Evolutionary conservation across 1,140 invertebrate species (phyloP).

Genomic region (Andricus grossulariae): DNA sequence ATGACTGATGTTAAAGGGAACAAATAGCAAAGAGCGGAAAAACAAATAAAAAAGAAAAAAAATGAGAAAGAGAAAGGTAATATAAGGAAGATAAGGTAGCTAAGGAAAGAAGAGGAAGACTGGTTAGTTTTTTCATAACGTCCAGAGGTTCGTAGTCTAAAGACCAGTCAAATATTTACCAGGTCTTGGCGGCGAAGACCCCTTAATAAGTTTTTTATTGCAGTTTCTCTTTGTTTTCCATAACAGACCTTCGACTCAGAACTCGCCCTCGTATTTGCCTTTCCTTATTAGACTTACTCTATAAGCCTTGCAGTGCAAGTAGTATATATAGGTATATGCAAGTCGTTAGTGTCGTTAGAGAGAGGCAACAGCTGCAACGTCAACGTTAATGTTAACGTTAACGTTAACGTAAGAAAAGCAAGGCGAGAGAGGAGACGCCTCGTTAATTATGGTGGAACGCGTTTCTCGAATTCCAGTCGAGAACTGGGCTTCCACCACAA

Average conservation of each 20-base stretch:
- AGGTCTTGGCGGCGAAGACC: conserved; percentile 49
- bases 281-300: conserved; percentile 7
- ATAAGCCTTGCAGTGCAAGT: neutral
- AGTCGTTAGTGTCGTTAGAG: neutral
- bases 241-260: conserved; percentile 11
- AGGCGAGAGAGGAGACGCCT: neutral
- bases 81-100: conserved; percentile 29
- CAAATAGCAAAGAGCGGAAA: conserved; percentile 5
- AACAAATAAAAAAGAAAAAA: neutral
- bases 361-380: conserved; percentile 9
- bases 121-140: conserved; percentile 56
- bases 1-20: neutral
- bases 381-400: conserved; percentile 25
- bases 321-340: neutral
- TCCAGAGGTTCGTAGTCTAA: conserved; percentile 47
- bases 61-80: conserved; percentile 20
- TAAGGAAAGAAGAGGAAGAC: conserved; percentile 33
- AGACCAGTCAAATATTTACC: conserved; percentile 65
- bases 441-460: conserved; percentile 22
- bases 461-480: conserved; percentile 16
- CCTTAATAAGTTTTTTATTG: conserved; percentile 69
- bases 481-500: conserved; percentile 26
- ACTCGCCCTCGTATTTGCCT: conserved; percentile 51
- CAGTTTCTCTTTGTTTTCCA: conserved; percentile 54
- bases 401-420: conserved; percentile 24